Conservation (phyloP, 1,140 invertebrate genomes). For the Ceratina australensis region DNA sequence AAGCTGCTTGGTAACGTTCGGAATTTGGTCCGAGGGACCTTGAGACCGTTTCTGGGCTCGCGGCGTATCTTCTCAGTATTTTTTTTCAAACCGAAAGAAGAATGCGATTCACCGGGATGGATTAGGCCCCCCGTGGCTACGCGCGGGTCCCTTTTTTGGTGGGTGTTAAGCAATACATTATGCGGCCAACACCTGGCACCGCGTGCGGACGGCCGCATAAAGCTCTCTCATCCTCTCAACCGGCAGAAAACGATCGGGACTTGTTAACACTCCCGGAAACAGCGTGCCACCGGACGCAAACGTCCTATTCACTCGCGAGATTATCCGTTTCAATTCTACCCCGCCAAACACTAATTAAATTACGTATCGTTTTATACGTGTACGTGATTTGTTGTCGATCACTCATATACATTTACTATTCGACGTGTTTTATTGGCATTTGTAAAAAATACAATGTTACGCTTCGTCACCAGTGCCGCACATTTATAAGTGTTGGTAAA, state of each 20-base stretch:
- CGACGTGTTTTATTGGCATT: too few species aligned
- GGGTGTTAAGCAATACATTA: conserved; percentile 76
- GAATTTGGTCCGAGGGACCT: neutral
- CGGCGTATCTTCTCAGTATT: neutral
- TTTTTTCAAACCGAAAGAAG: conserved; percentile 7
- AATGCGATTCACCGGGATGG: conserved; percentile 61
- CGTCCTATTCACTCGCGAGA: conserved; percentile 1
- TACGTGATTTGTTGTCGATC: too few species aligned
- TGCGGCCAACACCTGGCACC: conserved; percentile 70
- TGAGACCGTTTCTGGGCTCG: neutral
- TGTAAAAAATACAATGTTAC: too few species aligned
- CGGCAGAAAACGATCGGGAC: conserved; percentile 64
- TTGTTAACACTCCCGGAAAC: conserved; percentile 61
- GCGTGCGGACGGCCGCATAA: conserved; percentile 61
- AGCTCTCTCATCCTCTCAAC: conserved; percentile 57
- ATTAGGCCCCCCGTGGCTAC: conserved; percentile 67
- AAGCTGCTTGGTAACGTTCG: conserved; percentile 20
- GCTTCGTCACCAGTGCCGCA: too few species aligned
- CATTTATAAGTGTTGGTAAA: too few species aligned
- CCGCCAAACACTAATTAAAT: too few species aligned
- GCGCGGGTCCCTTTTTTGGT: conserved; percentile 64
- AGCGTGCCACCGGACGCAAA: conserved; percentile 28
- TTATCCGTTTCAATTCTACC: too few species aligned
- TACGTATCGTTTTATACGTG: too few species aligned
- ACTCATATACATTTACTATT: too few species aligned